phyloP scores from a whole-genome alignment of 2,797 vertebrate species.

The Coreius guichenoti region DNA sequence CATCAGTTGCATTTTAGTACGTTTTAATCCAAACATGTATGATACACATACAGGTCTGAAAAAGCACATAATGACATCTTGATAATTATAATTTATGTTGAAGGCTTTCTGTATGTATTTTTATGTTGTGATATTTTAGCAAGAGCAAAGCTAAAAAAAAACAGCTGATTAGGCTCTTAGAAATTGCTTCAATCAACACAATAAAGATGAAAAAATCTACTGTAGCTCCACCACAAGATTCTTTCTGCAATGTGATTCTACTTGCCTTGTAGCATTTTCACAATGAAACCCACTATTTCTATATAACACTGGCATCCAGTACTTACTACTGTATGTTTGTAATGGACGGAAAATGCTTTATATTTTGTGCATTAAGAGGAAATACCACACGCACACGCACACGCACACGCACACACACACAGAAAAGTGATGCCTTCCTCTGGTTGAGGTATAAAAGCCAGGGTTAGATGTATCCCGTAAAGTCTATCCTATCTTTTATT shows the following conservation, averaged over 20 bases:
- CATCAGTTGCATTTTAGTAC: not conserved
- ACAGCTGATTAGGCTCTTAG: not conserved
- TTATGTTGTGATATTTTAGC: not conserved
- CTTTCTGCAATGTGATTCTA: constrained; percentile 2
- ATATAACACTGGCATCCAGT: not conserved
- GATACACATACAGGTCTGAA: not conserved
- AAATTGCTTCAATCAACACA: constrained; percentile 19
- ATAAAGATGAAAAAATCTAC: not conserved
- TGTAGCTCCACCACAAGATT: not conserved
- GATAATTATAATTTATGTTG: not conserved
- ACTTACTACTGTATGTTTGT: not conserved
- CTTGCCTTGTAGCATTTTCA: constrained; percentile 2
- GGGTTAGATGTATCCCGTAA: not conserved
- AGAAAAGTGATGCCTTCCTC: not conserved
- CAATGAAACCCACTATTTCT: not conserved
- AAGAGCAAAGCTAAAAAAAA: not conserved
- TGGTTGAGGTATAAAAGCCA: constrained; percentile 31
- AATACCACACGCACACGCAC: not conserved
- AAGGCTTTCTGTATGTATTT: not conserved
- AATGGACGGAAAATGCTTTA: not conserved
- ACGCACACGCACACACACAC: not conserved
- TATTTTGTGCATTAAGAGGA: not conserved
- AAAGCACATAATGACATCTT: not conserved
- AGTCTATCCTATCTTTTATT: constrained; percentile 47
- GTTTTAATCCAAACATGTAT: not conserved